phyloP scores from a whole-genome alignment of 2,113 vertebrate species.

The Indicator indicator region DNA sequence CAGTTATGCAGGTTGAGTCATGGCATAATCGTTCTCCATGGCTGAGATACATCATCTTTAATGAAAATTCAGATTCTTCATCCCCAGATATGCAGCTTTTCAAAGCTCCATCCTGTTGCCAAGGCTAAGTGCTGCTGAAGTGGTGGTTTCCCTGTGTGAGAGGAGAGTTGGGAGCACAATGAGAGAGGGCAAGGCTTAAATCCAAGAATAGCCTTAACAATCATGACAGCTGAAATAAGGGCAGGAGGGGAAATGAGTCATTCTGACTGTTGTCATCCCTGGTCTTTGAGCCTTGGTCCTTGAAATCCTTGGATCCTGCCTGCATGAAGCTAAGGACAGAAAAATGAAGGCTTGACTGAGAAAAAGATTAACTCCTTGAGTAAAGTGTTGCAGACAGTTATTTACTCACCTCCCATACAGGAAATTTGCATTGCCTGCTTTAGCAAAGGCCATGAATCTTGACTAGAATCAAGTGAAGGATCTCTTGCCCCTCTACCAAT shows the following conservation, averaged over 20 bases:
- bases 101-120: neutral
- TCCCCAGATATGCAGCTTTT: neutral
- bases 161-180: neutral
- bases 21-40: neutral
- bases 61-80: neutral
- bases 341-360: neutral
- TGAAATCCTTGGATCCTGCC: neutral
- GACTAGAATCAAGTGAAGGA: neutral
- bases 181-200: neutral
- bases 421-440: neutral
- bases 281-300: neutral
- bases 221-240: neutral
- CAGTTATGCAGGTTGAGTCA: neutral
- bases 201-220: neutral
- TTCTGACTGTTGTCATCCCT: neutral
- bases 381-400: neutral
- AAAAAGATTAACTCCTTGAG: neutral
- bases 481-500: neutral
- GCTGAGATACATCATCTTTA: neutral
- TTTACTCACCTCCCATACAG: neutral
- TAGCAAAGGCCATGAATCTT: neutral
- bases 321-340: neutral
- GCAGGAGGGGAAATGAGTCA: neutral
- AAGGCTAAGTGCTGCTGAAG: neutral
- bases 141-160: neutral